phyloP scores from a whole-genome alignment of 2,797 vertebrate species.

The Coregonus ussuriensis region DNA sequence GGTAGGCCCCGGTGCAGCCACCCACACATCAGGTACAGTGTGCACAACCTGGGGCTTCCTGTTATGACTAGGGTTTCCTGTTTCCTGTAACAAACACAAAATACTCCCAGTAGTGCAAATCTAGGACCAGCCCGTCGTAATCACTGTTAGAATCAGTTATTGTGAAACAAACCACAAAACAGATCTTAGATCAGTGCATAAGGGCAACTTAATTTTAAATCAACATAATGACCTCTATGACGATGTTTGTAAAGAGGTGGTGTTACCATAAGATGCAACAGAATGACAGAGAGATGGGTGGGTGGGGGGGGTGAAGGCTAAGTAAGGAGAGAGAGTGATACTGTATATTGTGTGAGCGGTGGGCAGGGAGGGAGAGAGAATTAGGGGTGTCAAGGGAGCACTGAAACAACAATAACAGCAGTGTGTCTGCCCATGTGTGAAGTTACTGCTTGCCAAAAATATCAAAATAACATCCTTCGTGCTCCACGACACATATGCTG shows the following conservation, averaged over 20 bases:
- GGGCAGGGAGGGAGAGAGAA: constrained; percentile 37
- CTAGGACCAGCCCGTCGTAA: constrained; percentile 40
- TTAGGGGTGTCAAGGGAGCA: constrained; percentile 63
- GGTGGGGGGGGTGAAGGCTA: background rate
- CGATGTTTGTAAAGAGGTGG: background rate
- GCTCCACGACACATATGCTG: constrained; percentile 62
- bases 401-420: constrained; percentile 63
- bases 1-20: constrained; percentile 72
- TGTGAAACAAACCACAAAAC: background rate
- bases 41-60: constrained; percentile 75
- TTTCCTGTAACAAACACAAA: constrained; percentile 71
- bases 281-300: background rate
- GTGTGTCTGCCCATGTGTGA: constrained; percentile 61
- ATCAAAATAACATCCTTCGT: constrained; percentile 67
- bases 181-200: background rate
- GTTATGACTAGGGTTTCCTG: constrained; percentile 81
- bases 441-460: constrained; percentile 60
- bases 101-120: constrained; percentile 36
- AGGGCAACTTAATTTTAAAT: background rate
- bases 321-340: constrained; percentile 6
- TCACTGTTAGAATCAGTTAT: background rate
- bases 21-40: constrained; percentile 81
- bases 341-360: constrained; percentile 35
- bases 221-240: background rate
- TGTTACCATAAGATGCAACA: background rate